Evolutionary conservation across 2,888 invertebrate genomes (phyloP).

Genomic region (Spisula solida): DNA sequence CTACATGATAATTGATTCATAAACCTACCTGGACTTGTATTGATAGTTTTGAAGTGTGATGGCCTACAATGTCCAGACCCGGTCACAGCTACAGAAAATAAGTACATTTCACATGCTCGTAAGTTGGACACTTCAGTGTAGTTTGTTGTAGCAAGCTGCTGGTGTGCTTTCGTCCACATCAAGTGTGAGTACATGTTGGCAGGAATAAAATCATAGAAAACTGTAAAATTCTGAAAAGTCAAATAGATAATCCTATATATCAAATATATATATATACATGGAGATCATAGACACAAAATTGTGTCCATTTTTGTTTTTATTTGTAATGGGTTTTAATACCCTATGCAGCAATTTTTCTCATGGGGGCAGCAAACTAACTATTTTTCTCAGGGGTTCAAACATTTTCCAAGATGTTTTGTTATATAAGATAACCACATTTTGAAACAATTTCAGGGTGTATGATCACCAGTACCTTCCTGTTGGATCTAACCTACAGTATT

Average conservation of each 20-base stretch:
- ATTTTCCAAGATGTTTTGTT: too few relatives aligned
- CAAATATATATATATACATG: too few relatives aligned
- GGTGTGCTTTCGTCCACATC: constrained; percentile 54
- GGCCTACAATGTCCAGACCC: constrained; percentile 65
- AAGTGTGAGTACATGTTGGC: constrained; percentile 58
- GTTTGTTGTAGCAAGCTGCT: constrained; percentile 6
- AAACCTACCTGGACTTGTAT: background rate
- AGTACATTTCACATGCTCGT: constrained; percentile 77
- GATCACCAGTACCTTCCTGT: too few relatives aligned
- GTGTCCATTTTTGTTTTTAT: too few relatives aligned
- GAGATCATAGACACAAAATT: too few relatives aligned
- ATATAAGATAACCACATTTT: too few relatives aligned
- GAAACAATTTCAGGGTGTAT: too few relatives aligned
- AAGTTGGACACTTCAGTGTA: constrained; percentile 62
- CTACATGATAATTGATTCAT: background rate
- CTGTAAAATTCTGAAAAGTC: constrained; percentile 70
- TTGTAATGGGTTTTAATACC: too few relatives aligned
- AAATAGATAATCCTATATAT: background rate
- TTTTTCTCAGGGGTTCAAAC: too few relatives aligned
- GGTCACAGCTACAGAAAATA: constrained; percentile 73
- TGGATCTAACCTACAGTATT: too few relatives aligned
- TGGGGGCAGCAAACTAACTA: too few relatives aligned
- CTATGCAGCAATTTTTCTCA: too few relatives aligned
- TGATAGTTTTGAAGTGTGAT: constrained; percentile 27
- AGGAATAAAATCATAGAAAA: constrained; percentile 73